These are phyloP conservation scores for Magallana angulata DNA, from an alignment of 1,140 invertebrate species.

Conservation along the genomic window DNA sequence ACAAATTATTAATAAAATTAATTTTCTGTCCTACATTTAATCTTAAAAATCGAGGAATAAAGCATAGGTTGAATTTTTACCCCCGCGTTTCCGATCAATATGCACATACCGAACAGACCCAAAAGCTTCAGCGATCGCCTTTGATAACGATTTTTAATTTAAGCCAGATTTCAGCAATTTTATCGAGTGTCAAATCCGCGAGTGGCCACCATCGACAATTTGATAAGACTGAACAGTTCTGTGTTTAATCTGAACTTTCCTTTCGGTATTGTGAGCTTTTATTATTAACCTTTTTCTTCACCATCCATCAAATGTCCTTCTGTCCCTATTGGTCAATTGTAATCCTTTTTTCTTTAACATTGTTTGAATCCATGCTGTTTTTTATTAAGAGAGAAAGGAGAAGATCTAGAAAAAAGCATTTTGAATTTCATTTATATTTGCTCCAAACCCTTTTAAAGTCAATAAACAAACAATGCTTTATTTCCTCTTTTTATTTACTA, in stretches of 20 bases:
- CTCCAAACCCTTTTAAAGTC: no score
- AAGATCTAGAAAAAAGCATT: no score
- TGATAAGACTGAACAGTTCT: conserved; percentile 23
- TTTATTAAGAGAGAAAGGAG: no score
- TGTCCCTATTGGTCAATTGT: neutral
- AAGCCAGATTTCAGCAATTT: conserved; percentile 33
- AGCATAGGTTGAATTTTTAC: neutral
- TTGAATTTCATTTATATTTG: no score
- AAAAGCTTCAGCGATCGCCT: conserved; percentile 17
- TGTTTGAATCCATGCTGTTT: no score
- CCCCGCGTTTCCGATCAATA: conserved; percentile 15
- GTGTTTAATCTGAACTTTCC: conserved; percentile 19
- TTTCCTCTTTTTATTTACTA: no score
- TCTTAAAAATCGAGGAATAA: no score
- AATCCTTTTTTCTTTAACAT: no score
- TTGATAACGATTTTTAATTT: conserved; percentile 38
- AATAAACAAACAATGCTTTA: no score
- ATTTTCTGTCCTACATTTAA: no score
- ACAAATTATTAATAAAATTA: no score
- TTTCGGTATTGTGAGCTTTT: neutral
- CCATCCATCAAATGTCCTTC: neutral
- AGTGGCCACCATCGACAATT: conserved; percentile 31
- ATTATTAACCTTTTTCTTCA: neutral
- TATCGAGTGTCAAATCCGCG: conserved; percentile 28
- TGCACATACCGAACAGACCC: conserved; percentile 18